Conservation (phyloP, 1,140 invertebrate genomes). For the Popillia japonica region DNA sequence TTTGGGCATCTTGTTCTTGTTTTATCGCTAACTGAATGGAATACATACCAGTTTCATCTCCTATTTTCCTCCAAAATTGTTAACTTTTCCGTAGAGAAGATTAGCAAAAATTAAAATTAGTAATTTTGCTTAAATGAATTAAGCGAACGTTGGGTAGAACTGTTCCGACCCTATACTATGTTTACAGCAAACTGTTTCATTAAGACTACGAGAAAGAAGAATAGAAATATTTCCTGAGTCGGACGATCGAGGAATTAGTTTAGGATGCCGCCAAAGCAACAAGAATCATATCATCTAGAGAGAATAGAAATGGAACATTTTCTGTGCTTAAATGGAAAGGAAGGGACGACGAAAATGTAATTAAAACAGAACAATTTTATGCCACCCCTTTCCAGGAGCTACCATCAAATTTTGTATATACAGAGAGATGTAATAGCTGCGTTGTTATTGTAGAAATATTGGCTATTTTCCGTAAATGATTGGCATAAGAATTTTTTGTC, state of each 20-base stretch:
- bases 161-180: not conserved
- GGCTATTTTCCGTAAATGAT: too few species aligned
- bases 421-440: too few species aligned
- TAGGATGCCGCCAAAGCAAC: not conserved
- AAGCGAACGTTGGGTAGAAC: not conserved
- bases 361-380: not conserved
- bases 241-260: conserved; percentile 8
- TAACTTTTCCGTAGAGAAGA: not conserved
- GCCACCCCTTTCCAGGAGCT: too few species aligned
- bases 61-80: not conserved
- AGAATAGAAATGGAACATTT: conserved; percentile 19
- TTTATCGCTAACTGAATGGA: too few species aligned
- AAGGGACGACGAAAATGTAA: not conserved
- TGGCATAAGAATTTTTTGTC: too few species aligned
- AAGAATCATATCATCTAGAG: not conserved
- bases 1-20: too few species aligned
- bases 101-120: conserved; percentile 12
- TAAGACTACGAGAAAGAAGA: not conserved
- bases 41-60: too few species aligned
- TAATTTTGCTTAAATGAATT: conserved; percentile 5
- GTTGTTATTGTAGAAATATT: too few species aligned
- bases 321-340: not conserved
- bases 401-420: too few species aligned
- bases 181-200: not conserved
- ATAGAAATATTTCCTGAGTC: not conserved